A percentile compares a stretch with the other conserved stretches of the same genome.
phyloP scores from a whole-genome alignment of 37 sponge, comb jelly and placozoan genomes.

The Theonella swinhoei region DNA sequence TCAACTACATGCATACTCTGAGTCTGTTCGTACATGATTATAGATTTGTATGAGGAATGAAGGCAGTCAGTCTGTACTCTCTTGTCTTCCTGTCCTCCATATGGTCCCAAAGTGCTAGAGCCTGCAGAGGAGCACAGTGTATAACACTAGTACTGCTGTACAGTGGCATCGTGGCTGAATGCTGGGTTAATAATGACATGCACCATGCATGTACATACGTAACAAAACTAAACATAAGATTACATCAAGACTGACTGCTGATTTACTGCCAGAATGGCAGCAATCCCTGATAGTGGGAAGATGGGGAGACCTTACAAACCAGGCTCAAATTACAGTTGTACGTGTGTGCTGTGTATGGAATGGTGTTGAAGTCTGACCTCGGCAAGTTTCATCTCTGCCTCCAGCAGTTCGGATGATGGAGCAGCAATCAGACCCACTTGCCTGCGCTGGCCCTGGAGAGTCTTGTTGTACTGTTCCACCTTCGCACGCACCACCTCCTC shows the following conservation, averaged over 20 bases:
- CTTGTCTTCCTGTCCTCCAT: slow-evolving; percentile 5
- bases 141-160: background rate
- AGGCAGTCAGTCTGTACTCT: slow-evolving; percentile 59
- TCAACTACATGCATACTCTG: no score
- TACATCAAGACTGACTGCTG: no score
- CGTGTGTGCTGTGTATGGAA: no score
- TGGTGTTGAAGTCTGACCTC: slow-evolving; percentile 28
- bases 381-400: slow-evolving; percentile 56
- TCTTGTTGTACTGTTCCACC: background rate
- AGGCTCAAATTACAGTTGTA: no score
- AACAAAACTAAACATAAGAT: slow-evolving; percentile 11
- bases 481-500: background rate
- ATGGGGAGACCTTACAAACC: no score
- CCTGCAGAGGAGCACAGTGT: slow-evolving; percentile 12
- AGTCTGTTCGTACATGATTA: no score
- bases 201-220: background rate
- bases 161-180: no score
- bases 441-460: background rate
- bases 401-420: slow-evolving; percentile 40
- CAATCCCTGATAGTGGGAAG: no score
- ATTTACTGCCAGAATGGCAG: no score
- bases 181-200: background rate
- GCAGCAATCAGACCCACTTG: slow-evolving; percentile 32
- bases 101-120: slow-evolving; percentile 20
- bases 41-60: slow-evolving; percentile 46